A percentile compares a stretch with the other conserved stretches of the same genome.
phyloP scores from a whole-genome alignment of 2,888 invertebrate genomes.

The Cynaeus angustus region DNA sequence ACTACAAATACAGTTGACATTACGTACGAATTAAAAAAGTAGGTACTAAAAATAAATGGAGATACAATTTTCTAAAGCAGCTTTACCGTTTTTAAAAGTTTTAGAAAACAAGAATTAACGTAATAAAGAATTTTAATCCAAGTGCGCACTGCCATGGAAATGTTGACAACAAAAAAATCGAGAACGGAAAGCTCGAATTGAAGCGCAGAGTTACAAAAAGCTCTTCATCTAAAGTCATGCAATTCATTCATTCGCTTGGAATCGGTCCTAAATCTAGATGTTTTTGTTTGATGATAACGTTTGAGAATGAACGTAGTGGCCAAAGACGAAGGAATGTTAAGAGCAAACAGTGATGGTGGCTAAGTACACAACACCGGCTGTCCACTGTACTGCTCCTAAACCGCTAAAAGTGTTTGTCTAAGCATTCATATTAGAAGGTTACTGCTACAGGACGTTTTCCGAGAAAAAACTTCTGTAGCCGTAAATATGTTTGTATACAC shows the following conservation, averaged over 20 bases:
- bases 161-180: no score
- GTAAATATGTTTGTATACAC: slow-evolving; percentile 50
- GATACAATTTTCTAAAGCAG: no score
- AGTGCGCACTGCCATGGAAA: no score
- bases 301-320: slow-evolving; percentile 56
- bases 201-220: no score
- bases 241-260: slow-evolving; percentile 36
- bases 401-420: slow-evolving; percentile 70
- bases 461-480: slow-evolving; percentile 58
- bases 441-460: slow-evolving; percentile 64
- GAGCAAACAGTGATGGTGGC: slow-evolving; percentile 64
- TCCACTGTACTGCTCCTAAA: slow-evolving; percentile 66
- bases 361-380: slow-evolving; percentile 64
- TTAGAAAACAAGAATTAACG: no score
- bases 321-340: slow-evolving; percentile 62
- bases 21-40: no score
- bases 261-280: slow-evolving; percentile 27
- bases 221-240: slow-evolving; percentile 1
- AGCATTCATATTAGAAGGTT: slow-evolving; percentile 68
- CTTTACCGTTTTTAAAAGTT: no score
- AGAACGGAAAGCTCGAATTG: no score
- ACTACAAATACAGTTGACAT: no score
- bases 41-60: no score
- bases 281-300: slow-evolving; percentile 47
- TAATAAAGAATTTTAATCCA: no score